These are phyloP conservation scores for Hypotaenidia philippensis DNA, from an alignment of 2,797 vertebrate species.

Conservation along the genomic window DNA sequence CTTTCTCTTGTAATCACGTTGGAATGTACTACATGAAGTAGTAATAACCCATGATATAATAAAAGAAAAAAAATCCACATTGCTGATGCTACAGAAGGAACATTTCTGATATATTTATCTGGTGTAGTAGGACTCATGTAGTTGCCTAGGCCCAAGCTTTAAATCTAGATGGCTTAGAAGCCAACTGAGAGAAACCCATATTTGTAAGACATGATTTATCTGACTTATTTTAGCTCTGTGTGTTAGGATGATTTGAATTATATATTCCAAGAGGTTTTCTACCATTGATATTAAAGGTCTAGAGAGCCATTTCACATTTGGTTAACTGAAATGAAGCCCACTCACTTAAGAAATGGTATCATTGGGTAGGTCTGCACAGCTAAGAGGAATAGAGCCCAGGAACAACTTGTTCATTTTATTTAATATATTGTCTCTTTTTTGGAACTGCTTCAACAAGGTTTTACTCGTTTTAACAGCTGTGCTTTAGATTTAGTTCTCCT, in stretches of 20 bases:
- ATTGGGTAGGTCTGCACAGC: background rate
- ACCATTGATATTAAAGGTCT: background rate
- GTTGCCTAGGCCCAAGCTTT: background rate
- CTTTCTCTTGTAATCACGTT: background rate
- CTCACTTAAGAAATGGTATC: background rate
- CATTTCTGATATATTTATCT: background rate
- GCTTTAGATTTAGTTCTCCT: background rate
- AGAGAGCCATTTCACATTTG: background rate
- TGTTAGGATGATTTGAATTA: background rate
- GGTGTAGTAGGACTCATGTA: background rate
- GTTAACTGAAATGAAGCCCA: background rate
- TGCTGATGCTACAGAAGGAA: background rate
- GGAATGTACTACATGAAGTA: background rate
- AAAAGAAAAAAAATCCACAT: background rate
- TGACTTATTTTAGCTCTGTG: background rate
- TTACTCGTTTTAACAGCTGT: background rate
- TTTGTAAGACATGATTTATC: background rate
- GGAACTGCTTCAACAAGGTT: background rate
- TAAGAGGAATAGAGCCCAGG: background rate
- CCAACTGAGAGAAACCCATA: fast-evolving
- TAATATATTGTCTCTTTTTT: background rate
- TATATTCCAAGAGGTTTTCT: background rate
- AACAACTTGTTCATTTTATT: background rate
- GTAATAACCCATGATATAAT: background rate
- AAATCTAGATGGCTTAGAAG: background rate